Base-by-base conservation (phyloP, 2,797 vertebrate species). In the Pachyuromys duprasi region DNA sequence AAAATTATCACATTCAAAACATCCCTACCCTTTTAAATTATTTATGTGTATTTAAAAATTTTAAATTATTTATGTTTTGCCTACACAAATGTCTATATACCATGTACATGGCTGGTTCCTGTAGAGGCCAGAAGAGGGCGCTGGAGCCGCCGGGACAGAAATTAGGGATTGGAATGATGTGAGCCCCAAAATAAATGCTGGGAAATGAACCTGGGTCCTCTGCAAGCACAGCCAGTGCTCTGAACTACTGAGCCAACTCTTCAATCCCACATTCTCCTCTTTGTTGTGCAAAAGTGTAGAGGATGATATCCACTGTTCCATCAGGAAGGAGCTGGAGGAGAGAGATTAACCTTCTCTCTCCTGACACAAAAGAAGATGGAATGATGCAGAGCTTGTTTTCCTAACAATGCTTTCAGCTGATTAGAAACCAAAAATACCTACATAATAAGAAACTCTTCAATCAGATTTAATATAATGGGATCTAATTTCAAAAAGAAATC, bases 401-500 rank as follows among this genome's bases (percentile, higher is more conserved):
- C 80, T 62, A 81, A 28, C 67, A 79, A 83, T 72, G 53, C 13
- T 63, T 92, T 75, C 11, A 45, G 31, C 12, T 65, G 91, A 79
- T 69, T 36, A 93, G 45, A 92, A 96, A 67, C 42, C 11, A 74
- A 88, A 92, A 92, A 86, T 55, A 90, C 4, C 17, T 84, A 95
- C 90, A 90, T 86, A 95, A 88, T 9, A 18, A 93, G 12, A 88
- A 72, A 1, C 57, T 89, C 57, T 92, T 93, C 69, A 72, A 62
- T 70, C 33, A 92, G 14, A 87, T 20, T 74, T 90, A 89, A 84
- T 57, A 28, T 88, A 80, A 94, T 49, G 42, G 31, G 96, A 93
- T 45, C 42, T 72, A 97, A 76, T 76, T 95, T 89, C n/a, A 94
- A 96, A 87, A 57, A 42, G 1, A 95, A 93, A 92, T 83, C 89